Conservation (phyloP, 2,797 vertebrate genomes). For the Notolabrus celidotus region DNA sequence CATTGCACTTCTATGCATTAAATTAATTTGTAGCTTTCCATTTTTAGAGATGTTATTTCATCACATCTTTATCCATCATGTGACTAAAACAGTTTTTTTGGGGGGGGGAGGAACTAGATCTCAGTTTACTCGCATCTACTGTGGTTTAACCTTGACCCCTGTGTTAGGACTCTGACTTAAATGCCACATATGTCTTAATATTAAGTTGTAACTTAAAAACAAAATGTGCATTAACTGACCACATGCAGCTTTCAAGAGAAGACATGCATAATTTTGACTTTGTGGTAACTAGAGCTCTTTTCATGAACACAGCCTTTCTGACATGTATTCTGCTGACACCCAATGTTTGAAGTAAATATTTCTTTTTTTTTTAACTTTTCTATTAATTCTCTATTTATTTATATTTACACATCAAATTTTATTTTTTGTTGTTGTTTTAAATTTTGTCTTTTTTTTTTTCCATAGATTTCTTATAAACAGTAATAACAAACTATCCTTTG, state of each 20-base stretch:
- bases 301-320: slow-evolving; percentile 27
- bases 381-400: slow-evolving; percentile 17
- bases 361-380: slow-evolving; percentile 7
- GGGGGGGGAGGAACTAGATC: neutral
- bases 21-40: slow-evolving; percentile 70
- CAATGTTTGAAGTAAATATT: slow-evolving; percentile 8
- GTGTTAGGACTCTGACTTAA: slow-evolving; percentile 13
- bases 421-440: slow-evolving; percentile 7
- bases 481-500: slow-evolving; percentile 53
- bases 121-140: slow-evolving; percentile 5
- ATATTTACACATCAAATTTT: neutral
- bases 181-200: slow-evolving; percentile 57
- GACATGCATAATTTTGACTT: slow-evolving; percentile 37
- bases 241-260: slow-evolving; percentile 36
- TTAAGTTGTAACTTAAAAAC: slow-evolving; percentile 41
- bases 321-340: slow-evolving; percentile 31
- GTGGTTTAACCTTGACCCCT: slow-evolving; percentile 21
- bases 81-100: neutral
- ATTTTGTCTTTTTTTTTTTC: slow-evolving; percentile 21
- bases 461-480: slow-evolving; percentile 42
- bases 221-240: slow-evolving; percentile 46
- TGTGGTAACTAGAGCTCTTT: slow-evolving; percentile 22
- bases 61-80: slow-evolving; percentile 38
- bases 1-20: slow-evolving; percentile 70
- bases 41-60: slow-evolving; percentile 33